Conservation (phyloP, 2,888 invertebrate species). For the Sepioteuthis lessoniana region DNA sequence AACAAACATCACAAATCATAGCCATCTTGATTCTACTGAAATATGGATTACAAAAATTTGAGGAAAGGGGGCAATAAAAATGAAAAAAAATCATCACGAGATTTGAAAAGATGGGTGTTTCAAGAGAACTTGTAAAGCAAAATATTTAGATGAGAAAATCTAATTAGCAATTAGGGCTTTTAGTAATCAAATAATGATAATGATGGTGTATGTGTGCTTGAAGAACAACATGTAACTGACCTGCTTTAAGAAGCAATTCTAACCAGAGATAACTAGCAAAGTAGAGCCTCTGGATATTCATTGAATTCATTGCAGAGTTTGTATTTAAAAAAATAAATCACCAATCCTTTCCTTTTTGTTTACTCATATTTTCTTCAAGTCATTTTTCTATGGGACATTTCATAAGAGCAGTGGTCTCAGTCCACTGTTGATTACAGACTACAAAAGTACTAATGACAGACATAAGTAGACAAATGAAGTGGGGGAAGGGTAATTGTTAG, state of each 20-base stretch:
- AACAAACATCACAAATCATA: no score
- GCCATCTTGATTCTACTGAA: no score
- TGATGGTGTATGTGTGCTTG: not conserved
- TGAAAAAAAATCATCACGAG: no score
- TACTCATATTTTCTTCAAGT: not conserved
- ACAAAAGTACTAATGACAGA: not conserved
- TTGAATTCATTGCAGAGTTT: not conserved
- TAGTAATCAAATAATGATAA: no score
- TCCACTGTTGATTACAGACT: not conserved
- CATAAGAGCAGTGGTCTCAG: not conserved
- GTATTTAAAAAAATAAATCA: not conserved
- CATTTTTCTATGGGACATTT: not conserved
- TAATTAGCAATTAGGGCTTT: no score
- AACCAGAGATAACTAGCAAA: not conserved
- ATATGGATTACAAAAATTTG: no score
- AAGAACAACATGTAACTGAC: not conserved
- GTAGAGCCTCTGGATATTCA: not conserved
- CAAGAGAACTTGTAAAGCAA: no score
- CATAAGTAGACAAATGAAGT: not conserved
- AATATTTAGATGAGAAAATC: no score
- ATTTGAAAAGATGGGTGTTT: no score
- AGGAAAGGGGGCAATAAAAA: no score
- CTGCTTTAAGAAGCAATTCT: slow-evolving; percentile 20
- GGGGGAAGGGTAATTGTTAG: not conserved
- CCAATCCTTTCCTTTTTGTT: not conserved